These are phyloP conservation scores for Sebastiscus albofasciatus DNA, from an alignment of 2,797 vertebrate species.

Conservation along the genomic window DNA sequence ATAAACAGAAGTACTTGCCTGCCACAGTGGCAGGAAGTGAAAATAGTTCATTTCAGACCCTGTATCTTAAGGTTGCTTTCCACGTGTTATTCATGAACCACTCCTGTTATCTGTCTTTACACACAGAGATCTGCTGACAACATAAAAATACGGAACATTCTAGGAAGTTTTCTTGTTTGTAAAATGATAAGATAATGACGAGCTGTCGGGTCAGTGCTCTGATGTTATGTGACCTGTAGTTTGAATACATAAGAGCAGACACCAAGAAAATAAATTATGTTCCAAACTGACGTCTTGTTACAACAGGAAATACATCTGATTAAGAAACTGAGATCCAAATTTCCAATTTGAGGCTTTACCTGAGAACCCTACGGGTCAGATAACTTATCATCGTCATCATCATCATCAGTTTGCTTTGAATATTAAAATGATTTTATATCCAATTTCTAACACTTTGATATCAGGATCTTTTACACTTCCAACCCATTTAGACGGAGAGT, in stretches of 20 bases:
- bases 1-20: too few species aligned
- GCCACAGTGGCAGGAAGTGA: too few species aligned
- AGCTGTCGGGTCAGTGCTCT: neutral
- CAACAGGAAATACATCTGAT: neutral
- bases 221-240: neutral
- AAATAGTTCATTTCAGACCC: too few species aligned
- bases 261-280: neutral
- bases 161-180: neutral
- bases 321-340: neutral
- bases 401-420: neutral
- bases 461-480: neutral
- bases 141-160: neutral
- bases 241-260: neutral
- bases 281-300: neutral
- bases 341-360: neutral
- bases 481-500: neutral
- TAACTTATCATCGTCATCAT: too few species aligned
- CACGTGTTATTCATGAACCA: neutral
- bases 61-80: neutral
- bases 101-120: neutral
- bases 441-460: neutral
- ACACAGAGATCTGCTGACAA: neutral
- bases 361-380: too few species aligned
- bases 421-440: neutral
- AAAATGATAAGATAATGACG: neutral